Evolutionary conservation across 2,113 vertebrate species (phyloP).

Genomic region (Formicarius rufipectus): DNA sequence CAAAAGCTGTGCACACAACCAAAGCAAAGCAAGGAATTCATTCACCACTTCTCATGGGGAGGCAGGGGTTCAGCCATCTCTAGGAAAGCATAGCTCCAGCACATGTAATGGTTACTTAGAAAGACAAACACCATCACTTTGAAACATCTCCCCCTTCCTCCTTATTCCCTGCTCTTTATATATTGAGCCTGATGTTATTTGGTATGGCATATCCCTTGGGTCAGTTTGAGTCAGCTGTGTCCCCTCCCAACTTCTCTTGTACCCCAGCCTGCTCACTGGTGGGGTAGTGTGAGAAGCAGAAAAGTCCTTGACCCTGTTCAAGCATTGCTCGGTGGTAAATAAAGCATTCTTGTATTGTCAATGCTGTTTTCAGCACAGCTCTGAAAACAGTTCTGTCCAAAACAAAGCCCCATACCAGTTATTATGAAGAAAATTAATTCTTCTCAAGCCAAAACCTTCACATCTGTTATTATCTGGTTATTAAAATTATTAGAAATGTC

Average conservation of each 20-base stretch:
- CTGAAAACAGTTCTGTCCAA: background rate
- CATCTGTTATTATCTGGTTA: too few species aligned
- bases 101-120: background rate
- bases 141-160: background rate
- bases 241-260: background rate
- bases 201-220: background rate
- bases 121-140: background rate
- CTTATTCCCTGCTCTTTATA: too few species aligned
- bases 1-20: background rate
- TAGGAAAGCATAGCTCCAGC: background rate
- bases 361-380: background rate
- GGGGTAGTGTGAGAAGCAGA: background rate
- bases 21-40: background rate
- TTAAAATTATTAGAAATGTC: too few species aligned
- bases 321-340: background rate
- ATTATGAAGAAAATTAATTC: background rate
- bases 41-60: fast-evolving
- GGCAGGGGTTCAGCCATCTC: background rate
- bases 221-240: background rate
- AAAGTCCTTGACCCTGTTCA: background rate
- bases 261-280: background rate
- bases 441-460: background rate
- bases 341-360: background rate
- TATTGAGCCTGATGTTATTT: background rate
- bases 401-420: background rate